Base-by-base conservation (phyloP, 2,888 invertebrate genomes). In the Idaea biselata region DNA sequence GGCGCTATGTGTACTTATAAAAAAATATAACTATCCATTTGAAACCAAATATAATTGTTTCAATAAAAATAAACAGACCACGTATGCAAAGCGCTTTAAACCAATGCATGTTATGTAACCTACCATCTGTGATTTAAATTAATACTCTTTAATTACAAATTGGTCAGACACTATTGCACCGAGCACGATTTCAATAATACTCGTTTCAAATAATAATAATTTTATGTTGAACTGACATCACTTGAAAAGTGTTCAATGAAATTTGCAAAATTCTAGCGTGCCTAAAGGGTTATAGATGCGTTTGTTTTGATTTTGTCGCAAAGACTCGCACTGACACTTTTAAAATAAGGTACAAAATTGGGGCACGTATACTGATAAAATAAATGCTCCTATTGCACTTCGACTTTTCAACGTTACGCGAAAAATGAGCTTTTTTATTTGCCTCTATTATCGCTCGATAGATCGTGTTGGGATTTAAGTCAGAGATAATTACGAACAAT, bases 211-310 rank as follows among this genome's bases (percentile, higher is more conserved):
- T 55, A 18, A 25, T 25, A 25, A 25, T 25, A 3, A 3, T 25
- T 25, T 25, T 25, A 25, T 18, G 54, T n/a, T 60, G 31, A 65
- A 67, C 71, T 73, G 72, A 73, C 74, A 79, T 78, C 74, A 79
- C 77, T 79, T 77, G 69, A 79, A 79, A 76, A 73, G n/a, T 68
- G 58, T 17, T 16, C n/a, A 8, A 61, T 55, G 33, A 60, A 55
- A 18, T 55, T 55, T 33, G 44, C 58, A 57, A 59, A 66, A 63
- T 60, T 63, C 18, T 67, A 60, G 61, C 66, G 74, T 76, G 72
- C 73, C 75, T 73, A 64, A 67, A 64, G 62, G 62, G 64, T 60
- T 14, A 16, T 32, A 57, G 17, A 57, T 4, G 44, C 44, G 14
- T 44, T 44, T 44, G 44, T 44, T 44, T 44, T 44, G 7, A 14